Evolutionary conservation across 2,113 vertebrate species (phyloP).

Genomic region (Oncorhynchus gorbuscha): DNA sequence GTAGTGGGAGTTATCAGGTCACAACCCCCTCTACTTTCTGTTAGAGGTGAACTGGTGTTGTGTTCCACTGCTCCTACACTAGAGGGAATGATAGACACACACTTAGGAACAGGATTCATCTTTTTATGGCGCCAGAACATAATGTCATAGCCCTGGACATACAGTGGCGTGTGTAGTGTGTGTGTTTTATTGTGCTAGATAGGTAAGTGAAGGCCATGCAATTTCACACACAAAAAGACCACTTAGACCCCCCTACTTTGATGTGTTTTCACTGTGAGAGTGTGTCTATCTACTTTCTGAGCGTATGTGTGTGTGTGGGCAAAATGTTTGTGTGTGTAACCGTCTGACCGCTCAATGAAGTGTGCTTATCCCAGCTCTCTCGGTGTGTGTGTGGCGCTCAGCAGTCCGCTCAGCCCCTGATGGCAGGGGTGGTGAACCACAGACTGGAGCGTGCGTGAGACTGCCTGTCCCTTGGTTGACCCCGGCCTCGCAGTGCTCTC

Average conservation of each 20-base stretch:
- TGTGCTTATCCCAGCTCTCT: conserved; percentile 29
- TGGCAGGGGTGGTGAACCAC: conserved; percentile 50
- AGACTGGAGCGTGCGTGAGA: conserved; percentile 44
- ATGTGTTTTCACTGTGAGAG: neutral
- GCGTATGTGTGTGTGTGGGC: conserved; percentile 4
- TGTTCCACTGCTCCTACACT: conserved; percentile 26
- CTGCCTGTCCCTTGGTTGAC: conserved; percentile 74
- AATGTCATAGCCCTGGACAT: conserved; percentile 52
- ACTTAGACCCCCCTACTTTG: neutral
- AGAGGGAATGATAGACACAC: conserved; percentile 41
- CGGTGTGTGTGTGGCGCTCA: conserved; percentile 1
- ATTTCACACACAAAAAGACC: neutral
- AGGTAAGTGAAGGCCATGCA: neutral
- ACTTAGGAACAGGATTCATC: conserved; percentile 37
- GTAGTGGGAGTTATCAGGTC: neutral
- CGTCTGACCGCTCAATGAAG: conserved; percentile 24
- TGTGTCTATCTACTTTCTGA: conserved; percentile 22
- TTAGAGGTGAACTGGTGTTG: conserved; percentile 13
- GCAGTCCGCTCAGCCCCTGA: conserved; percentile 35
- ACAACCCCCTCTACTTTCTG: neutral
- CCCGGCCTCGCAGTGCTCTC: conserved; percentile 53
- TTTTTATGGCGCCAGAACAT: conserved; percentile 66
- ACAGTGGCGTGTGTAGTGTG: conserved; percentile 27
- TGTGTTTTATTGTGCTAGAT: neutral
- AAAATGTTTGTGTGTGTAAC: conserved; percentile 1